A percentile compares a stretch with the other conserved stretches of the same genome.
These are phyloP conservation scores for Pluvialis apricaria DNA, from an alignment of 2,113 vertebrate genomes.

Conservation along the genomic window DNA sequence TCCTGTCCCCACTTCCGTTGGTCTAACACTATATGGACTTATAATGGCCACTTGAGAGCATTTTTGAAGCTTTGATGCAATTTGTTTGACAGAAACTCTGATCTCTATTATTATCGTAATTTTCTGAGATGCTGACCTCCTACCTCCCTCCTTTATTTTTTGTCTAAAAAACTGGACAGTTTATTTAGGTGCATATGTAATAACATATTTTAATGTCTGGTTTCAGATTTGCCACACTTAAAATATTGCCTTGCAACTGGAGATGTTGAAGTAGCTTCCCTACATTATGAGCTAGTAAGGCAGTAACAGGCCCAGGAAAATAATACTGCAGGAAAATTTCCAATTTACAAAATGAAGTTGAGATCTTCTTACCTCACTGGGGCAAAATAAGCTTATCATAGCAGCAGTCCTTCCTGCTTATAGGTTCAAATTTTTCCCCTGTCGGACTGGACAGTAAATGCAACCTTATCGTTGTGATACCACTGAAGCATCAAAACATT, in stretches of 20 bases:
- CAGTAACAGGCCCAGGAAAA: neutral
- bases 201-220: neutral
- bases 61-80: neutral
- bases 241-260: neutral
- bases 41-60: fast-evolving
- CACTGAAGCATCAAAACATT: neutral
- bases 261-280: neutral
- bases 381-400: neutral
- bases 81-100: neutral
- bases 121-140: neutral
- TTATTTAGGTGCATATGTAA: neutral
- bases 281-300: neutral
- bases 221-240: neutral
- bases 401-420: neutral
- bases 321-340: neutral
- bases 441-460: neutral
- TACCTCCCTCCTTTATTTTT: neutral
- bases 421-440: neutral
- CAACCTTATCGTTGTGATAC: neutral
- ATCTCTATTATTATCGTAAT: neutral
- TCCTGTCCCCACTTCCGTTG: neutral
- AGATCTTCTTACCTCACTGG: neutral
- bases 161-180: neutral
- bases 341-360: neutral
- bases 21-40: neutral